Conservation (phyloP, 2,113 vertebrate genomes). For the Vidua chalybeata region DNA sequence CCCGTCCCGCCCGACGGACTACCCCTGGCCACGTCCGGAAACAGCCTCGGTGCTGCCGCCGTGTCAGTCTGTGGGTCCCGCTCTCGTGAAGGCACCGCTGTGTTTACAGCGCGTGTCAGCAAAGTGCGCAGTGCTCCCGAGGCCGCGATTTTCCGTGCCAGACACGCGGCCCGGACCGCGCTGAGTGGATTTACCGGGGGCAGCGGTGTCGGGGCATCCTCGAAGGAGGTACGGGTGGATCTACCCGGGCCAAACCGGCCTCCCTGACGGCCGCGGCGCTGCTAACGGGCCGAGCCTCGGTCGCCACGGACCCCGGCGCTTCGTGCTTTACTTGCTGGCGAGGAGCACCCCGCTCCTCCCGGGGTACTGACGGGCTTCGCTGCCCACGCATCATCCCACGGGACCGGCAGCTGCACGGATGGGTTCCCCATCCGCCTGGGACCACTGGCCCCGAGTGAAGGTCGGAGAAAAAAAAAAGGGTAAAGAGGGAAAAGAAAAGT, state of each 20-base stretch:
- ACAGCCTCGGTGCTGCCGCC: background rate
- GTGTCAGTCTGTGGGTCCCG: accelerated
- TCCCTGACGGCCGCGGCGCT: background rate
- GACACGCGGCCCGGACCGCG: background rate
- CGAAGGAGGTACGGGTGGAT: background rate
- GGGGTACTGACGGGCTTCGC: no score
- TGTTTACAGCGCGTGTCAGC: accelerated
- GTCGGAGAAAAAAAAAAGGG: background rate
- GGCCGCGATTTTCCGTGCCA: background rate
- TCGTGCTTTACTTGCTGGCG: background rate
- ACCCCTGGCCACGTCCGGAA: background rate
- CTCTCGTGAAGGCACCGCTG: no score
- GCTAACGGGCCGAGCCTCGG: background rate
- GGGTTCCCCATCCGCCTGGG: no score
- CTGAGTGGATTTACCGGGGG: background rate
- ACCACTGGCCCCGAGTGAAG: no score
- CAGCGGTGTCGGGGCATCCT: no score
- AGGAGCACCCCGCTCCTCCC: background rate
- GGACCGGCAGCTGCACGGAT: background rate
- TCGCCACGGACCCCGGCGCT: background rate
- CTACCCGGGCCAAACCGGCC: background rate
- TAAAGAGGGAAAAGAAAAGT: background rate
- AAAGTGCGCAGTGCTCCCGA: background rate
- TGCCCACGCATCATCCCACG: no score
- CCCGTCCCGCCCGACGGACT: background rate